Percentiles rank a stretch among this genome's conserved stretches.
phyloP scores from a whole-genome alignment of 2,797 vertebrate genomes.

The Emys orbicularis region DNA sequence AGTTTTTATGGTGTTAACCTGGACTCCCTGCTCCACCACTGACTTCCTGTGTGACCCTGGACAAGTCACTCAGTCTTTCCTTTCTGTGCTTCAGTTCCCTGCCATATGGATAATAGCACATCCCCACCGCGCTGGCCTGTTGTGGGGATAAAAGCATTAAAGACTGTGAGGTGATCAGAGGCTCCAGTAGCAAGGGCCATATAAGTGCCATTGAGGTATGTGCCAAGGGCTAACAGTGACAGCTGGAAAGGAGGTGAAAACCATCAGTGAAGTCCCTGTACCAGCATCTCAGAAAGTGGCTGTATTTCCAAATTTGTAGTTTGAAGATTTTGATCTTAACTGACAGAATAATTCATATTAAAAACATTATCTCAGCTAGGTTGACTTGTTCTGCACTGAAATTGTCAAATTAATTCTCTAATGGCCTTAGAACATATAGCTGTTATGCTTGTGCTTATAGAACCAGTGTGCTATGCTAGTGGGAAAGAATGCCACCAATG shows the following conservation, averaged over 20 bases:
- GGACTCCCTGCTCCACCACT: accelerated
- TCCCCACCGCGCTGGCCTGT: neutral
- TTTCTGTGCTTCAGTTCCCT: neutral
- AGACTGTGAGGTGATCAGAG: neutral
- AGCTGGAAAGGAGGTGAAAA: constrained; percentile 7
- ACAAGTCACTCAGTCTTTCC: neutral
- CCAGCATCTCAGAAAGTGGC: neutral
- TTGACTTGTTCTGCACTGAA: constrained; percentile 3
- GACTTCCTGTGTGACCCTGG: neutral
- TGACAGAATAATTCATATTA: constrained; percentile 65
- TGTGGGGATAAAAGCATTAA: neutral
- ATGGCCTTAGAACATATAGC: neutral
- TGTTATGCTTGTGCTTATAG: neutral
- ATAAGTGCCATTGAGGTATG: neutral
- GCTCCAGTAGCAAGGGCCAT: neutral
- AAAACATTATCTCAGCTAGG: constrained; percentile 43
- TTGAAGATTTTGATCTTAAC: constrained; percentile 46
- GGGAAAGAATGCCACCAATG: constrained; percentile 3
- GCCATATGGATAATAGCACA: neutral
- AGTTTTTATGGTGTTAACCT: neutral
- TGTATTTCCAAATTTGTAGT: neutral
- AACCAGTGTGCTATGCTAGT: neutral
- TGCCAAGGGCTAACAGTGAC: neutral
- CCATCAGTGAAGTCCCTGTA: constrained; percentile 11
- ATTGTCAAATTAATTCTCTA: constrained; percentile 48